Percentiles rank a stretch among this genome's conserved stretches.
These are phyloP conservation scores for Perizoma flavofasciatum DNA, from an alignment of 2,888 invertebrate genomes.

Conservation along the genomic window DNA sequence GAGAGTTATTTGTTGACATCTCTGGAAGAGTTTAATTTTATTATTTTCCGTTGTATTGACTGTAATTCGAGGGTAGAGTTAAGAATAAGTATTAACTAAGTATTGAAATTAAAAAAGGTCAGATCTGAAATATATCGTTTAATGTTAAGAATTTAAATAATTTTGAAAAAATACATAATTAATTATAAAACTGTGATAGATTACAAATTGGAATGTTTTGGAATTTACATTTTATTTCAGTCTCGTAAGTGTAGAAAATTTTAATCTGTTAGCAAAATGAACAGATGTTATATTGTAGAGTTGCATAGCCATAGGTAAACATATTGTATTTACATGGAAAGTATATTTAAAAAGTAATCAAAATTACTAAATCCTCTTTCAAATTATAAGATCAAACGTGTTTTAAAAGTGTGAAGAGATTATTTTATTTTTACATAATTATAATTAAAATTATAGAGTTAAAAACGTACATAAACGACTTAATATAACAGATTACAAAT, in stretches of 20 bases:
- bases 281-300: neutral
- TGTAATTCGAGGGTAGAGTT: neutral
- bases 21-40: no score
- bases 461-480: no score
- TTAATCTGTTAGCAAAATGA: conserved; percentile 10
- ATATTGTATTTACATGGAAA: conserved; percentile 1
- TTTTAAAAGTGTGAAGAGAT: no score
- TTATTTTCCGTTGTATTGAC: no score
- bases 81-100: conserved; percentile 30
- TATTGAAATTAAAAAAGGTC: no score
- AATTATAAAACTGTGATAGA: conserved; percentile 50
- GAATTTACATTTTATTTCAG: conserved; percentile 60
- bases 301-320: conserved; percentile 1
- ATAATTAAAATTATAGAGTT: no score
- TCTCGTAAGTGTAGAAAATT: conserved; percentile 65
- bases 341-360: conserved; percentile 6
- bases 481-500: no score
- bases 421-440: no score
- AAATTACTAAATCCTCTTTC: no score
- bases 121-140: conserved; percentile 61
- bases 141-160: conserved; percentile 70
- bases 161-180: conserved; percentile 64
- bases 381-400: neutral
- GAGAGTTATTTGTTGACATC: neutral
- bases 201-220: conserved; percentile 53